These are phyloP conservation scores for Itoplectis maculator DNA, from an alignment of 2,888 invertebrate genomes.

Conservation along the genomic window DNA sequence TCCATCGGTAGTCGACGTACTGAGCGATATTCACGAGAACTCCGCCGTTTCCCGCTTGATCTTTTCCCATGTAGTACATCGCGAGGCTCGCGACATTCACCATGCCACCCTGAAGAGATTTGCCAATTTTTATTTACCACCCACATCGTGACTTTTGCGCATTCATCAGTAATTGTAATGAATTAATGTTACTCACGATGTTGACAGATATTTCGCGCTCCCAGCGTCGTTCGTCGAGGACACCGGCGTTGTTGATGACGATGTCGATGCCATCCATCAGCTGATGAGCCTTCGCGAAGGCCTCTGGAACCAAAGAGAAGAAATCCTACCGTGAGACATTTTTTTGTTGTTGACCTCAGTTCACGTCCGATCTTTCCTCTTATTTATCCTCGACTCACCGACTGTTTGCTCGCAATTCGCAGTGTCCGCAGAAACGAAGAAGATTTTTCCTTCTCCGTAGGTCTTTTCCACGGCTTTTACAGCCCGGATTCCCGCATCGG, in stretches of 20 bases:
- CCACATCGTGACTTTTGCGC: not conserved
- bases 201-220: conserved; percentile 91
- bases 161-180: not conserved
- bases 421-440: conserved; percentile 78
- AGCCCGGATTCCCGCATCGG: conserved; percentile 70
- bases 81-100: conserved; percentile 81
- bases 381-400: conserved; percentile 71
- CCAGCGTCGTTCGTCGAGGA: conserved; percentile 91
- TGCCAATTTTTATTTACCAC: not conserved
- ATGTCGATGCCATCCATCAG: conserved; percentile 90
- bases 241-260: conserved; percentile 92
- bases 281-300: conserved; percentile 89
- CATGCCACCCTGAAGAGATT: conserved; percentile 76
- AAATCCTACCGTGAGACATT: not conserved
- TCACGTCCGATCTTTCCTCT: too few species aligned
- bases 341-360: too few species aligned
- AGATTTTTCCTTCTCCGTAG: conserved; percentile 74
- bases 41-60: conserved; percentile 84
- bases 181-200: conserved; percentile 86
- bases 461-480: conserved; percentile 76
- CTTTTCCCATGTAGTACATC: conserved; percentile 82
- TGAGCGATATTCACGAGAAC: conserved; percentile 85
- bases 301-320: conserved; percentile 86
- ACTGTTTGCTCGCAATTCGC: conserved; percentile 73
- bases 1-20: conserved; percentile 81